These are phyloP conservation scores for Syrphus vitripennis DNA, from an alignment of 2,888 invertebrate species.

Conservation along the genomic window DNA sequence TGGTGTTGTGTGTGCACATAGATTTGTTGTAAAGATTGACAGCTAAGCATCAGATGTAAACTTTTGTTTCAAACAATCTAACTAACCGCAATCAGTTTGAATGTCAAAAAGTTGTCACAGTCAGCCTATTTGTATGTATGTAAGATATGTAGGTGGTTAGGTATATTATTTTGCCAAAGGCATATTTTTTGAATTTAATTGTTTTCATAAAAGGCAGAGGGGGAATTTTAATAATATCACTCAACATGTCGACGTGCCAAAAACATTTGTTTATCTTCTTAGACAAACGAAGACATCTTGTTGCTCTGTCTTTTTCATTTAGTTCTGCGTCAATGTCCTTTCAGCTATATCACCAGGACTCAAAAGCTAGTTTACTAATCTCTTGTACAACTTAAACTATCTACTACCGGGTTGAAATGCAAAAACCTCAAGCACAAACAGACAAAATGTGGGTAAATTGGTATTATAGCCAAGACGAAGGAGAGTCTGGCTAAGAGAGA, in stretches of 20 bases:
- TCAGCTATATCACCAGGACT: conserved; percentile 11
- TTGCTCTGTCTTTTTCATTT: not conserved
- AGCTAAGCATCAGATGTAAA: not conserved
- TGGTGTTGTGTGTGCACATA: not conserved
- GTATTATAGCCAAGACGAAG: not conserved
- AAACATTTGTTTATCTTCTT: conserved; percentile 31
- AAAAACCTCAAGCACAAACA: conserved; percentile 33
- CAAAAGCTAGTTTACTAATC: conserved; percentile 35
- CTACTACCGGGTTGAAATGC: not conserved
- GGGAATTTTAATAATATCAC: conserved; percentile 32
- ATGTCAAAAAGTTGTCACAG: not conserved
- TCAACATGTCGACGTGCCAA: conserved; percentile 53
- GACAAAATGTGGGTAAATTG: conserved; percentile 23
- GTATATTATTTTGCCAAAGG: not conserved
- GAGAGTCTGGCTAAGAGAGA: not conserved
- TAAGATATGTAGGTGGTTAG: not conserved
- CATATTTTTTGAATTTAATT: not conserved
- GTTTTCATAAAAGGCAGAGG: not conserved
- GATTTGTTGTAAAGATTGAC: not conserved
- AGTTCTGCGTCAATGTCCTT: conserved; percentile 37
- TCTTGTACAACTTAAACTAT: conserved; percentile 23
- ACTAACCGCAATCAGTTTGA: not conserved
- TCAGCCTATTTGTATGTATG: not conserved
- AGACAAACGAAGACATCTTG: not conserved
- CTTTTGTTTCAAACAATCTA: not conserved